Conservation (phyloP, 2,888 invertebrate genomes). For the Lepidocyrtinus sp. region DNA sequence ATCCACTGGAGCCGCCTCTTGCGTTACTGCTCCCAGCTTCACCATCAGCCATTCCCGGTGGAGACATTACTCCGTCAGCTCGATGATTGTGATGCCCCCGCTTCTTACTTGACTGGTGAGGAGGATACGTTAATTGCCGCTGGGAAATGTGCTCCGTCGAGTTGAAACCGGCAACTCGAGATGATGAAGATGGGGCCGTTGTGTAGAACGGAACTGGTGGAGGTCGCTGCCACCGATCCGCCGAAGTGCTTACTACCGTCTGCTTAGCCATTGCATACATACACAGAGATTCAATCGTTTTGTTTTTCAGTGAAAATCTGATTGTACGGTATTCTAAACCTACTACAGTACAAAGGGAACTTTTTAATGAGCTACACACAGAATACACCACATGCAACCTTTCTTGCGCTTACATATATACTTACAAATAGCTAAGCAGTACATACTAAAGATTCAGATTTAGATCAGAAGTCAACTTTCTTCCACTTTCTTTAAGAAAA, state of each 20-base stretch:
- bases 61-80: conserved; percentile 56
- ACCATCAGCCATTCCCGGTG: conserved; percentile 52
- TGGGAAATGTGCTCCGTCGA: conserved; percentile 47
- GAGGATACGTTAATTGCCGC: conserved; percentile 55
- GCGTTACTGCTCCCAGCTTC: conserved; percentile 23
- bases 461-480: no score
- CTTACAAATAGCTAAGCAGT: not conserved
- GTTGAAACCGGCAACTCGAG: conserved; percentile 37
- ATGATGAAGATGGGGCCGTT: conserved; percentile 47
- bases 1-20: conserved; percentile 27
- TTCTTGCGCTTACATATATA: not conserved
- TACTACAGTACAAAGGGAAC: not conserved
- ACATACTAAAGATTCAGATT: not conserved
- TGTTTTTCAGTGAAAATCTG: conserved; percentile 4
- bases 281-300: conserved; percentile 44
- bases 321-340: conserved; percentile 2
- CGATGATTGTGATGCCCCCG: conserved; percentile 49
- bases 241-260: conserved; percentile 54
- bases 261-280: conserved; percentile 55
- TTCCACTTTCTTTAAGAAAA: no score
- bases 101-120: conserved; percentile 59
- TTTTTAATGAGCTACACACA: conserved; percentile 12
- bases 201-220: conserved; percentile 54
- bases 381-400: conserved; percentile 12
- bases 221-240: conserved; percentile 60